A percentile compares a stretch with the other conserved stretches of the same genome.
Conservation (phyloP, 2,113 vertebrate species). For the Silurus meridionalis region DNA sequence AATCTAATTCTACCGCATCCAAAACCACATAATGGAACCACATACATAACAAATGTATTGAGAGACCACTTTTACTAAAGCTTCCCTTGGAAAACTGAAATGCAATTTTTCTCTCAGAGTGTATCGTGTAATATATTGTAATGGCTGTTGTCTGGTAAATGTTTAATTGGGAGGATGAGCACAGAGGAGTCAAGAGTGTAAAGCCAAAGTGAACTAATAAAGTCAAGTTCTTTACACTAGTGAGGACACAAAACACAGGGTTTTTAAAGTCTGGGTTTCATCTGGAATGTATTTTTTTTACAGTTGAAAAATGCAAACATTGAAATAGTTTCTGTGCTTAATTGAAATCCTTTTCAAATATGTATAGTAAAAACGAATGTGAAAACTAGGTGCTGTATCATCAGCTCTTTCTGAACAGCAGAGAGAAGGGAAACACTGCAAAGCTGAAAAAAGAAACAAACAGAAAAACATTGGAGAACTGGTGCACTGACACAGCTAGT, state of each 20-base stretch:
- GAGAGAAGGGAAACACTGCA: background rate
- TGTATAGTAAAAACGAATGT: background rate
- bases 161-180: background rate
- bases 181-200: background rate
- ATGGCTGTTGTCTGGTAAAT: constrained; percentile 5
- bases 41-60: too few relatives aligned
- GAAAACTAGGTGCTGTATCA: background rate
- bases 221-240: constrained; percentile 15
- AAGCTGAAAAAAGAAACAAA: background rate
- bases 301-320: background rate
- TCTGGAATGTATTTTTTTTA: background rate
- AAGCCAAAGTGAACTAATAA: constrained; percentile 27
- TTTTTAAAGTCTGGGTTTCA: constrained; percentile 32
- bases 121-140: constrained; percentile 17
- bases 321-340: background rate
- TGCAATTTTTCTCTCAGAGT: background rate
- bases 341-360: constrained; percentile 10
- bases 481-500: background rate
- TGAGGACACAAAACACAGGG: background rate
- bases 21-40: too few relatives aligned
- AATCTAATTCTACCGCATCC: too few relatives aligned
- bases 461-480: background rate
- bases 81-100: background rate
- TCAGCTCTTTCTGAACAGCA: constrained; percentile 47
- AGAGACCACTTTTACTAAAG: background rate